Base-by-base conservation (phyloP, 2,797 vertebrate genomes). In the Atherinosoma microstoma region DNA sequence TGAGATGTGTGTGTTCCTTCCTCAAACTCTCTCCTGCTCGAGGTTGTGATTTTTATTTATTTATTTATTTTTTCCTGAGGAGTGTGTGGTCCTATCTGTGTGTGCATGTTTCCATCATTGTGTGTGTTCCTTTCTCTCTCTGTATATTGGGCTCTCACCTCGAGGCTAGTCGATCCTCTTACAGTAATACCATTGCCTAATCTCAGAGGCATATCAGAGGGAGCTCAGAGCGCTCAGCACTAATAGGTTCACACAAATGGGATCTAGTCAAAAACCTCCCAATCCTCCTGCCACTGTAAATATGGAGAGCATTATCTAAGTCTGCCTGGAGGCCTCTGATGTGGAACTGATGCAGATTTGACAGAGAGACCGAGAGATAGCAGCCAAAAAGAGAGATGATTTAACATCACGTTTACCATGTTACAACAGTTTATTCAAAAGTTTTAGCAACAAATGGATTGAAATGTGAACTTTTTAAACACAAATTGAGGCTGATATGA, bases 161-260 rank as follows among this genome's bases (percentile, higher is more conserved):
- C 86, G 47, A 83, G 85, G 85, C 88, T 27, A 86, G 80, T 81
- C 88, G 87, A 94, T 94, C 92, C 91, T 92, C 91, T 93, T 92
- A 92, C 88, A 76, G 88, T 93, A 92, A 93, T 91, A 84, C 91
- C 88, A 74, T 88, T 83, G 79, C 87, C 84, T 92, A 92, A 94
- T 93, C 91, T 93, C 87, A 88, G 88, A 87, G 84, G 87, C 91
- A 84, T 92, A 92, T 93, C 93, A 92, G 77, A 81, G 87, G 70
- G 79, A 77, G 87, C 89, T 88, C 83, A 83, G 79, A 78, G 86
- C 83, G 89, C 80, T 88, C 80, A 45, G 74, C 83, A 83, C 85
- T 92, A 91, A 92, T 87, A 91, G 91, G 88, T 91, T 93, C 91
- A 89, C 86, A 85, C 86, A 91, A 92, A 94, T 89, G 88, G 87